These are phyloP conservation scores for Phymorhynchus buccinoides DNA, from an alignment of 1,140 invertebrate species.

Conservation along the genomic window DNA sequence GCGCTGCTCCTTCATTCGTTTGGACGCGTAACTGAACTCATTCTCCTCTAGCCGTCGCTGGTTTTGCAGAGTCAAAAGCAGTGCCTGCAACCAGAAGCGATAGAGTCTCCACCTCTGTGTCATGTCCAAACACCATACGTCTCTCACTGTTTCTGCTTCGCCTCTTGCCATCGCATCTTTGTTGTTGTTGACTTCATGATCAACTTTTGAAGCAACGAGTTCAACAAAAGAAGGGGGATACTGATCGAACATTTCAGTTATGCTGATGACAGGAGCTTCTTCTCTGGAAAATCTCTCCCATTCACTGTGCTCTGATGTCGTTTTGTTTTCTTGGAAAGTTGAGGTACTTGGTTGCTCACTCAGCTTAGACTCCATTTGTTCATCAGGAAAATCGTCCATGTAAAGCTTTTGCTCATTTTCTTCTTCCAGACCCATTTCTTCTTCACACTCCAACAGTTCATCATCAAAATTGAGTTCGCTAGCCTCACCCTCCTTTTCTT, in stretches of 20 bases:
- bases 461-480: background rate
- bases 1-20: conserved; percentile 44
- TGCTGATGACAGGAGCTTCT: background rate
- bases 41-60: conserved; percentile 27
- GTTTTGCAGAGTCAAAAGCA: conserved; percentile 27
- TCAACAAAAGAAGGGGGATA: background rate
- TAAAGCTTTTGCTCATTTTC: conserved; percentile 40
- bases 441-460: background rate
- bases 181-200: background rate
- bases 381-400: conserved; percentile 22
- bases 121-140: conserved; percentile 61
- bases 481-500: conserved; percentile 36
- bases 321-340: background rate
- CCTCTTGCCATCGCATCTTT: conserved; percentile 29
- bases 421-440: conserved; percentile 42
- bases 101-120: conserved; percentile 68
- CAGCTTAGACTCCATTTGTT: background rate
- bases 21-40: conserved; percentile 42
- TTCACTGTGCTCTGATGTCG: background rate
- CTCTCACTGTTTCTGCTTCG: conserved; percentile 23
- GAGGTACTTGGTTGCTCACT: background rate
- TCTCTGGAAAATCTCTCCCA: background rate
- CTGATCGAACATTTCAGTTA: background rate
- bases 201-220: background rate
- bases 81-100: conserved; percentile 58